Percentiles rank a stretch among this genome's conserved stretches.
Evolutionary conservation across 1,140 invertebrate species (phyloP).

Genomic region (Andricus grossulariae): DNA sequence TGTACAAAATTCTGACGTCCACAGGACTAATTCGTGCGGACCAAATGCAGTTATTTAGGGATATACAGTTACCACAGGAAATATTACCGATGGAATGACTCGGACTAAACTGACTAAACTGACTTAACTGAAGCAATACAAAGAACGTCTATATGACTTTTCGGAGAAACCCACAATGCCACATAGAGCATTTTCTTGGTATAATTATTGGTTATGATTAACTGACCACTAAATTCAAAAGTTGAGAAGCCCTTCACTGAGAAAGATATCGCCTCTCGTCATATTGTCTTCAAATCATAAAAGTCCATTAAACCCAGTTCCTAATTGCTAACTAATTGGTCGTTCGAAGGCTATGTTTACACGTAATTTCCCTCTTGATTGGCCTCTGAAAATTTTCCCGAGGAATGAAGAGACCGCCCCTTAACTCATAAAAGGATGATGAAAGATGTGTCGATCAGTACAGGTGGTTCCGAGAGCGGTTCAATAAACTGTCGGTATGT

Average conservation of each 20-base stretch:
- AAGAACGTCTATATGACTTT: not conserved
- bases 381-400: not conserved
- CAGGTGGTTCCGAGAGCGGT: no score
- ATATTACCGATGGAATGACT: not conserved
- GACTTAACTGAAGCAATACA: no score
- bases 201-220: conserved; percentile 5
- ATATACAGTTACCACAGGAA: not conserved
- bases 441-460: no score
- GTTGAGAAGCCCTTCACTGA: not conserved
- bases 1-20: conserved; percentile 22
- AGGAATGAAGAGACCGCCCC: not conserved
- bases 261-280: conserved; percentile 24
- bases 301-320: conserved; percentile 2
- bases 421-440: not conserved
- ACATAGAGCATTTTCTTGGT: not conserved
- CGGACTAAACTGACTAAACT: not conserved
- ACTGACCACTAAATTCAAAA: conserved; percentile 7
- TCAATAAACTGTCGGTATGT: no score
- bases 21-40: not conserved
- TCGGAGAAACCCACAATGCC: not conserved
- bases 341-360: conserved; percentile 4
- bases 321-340: conserved; percentile 25
- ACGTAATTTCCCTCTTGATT: conserved; percentile 12
- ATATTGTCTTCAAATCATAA: conserved; percentile 13
- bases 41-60: not conserved